These are phyloP conservation scores for Calycopis cecrops DNA, from an alignment of 1,140 invertebrate species.

Conservation along the genomic window DNA sequence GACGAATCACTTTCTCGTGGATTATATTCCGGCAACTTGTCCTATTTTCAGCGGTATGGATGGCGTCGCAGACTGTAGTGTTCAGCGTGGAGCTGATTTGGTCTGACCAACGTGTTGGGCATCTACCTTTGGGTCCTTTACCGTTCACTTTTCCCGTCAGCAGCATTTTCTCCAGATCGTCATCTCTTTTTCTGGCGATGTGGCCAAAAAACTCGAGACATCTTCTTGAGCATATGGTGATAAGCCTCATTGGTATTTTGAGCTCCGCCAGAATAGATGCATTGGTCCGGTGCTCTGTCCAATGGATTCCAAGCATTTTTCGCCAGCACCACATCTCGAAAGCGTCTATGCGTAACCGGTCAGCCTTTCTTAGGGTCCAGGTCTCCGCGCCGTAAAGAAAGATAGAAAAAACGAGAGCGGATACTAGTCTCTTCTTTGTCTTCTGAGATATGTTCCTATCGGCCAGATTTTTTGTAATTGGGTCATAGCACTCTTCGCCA, in stretches of 20 bases:
- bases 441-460: conserved; percentile 13
- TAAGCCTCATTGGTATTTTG: conserved; percentile 19
- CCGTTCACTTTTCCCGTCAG: no score
- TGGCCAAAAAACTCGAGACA: no score
- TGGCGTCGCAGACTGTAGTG: no score
- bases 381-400: conserved; percentile 31
- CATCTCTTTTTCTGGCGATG: no score
- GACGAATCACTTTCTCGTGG: no score
- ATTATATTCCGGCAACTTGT: no score
- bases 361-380: conserved; percentile 28
- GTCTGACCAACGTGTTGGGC: no score
- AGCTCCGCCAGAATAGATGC: conserved; percentile 16
- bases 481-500: conserved; percentile 22
- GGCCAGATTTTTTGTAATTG: conserved; percentile 20
- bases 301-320: conserved; percentile 25
- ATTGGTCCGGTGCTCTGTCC: conserved; percentile 26
- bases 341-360: conserved; percentile 26
- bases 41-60: no score
- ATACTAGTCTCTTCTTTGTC: conserved; percentile 19
- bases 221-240: conserved; percentile 18
- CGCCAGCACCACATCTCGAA: conserved; percentile 37
- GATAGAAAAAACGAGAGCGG: conserved; percentile 24
- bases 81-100: no score
- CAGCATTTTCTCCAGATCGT: no score
- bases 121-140: no score